These are phyloP conservation scores for Pseudochaenichthys georgianus DNA, from an alignment of 2,797 vertebrate genomes.

Conservation along the genomic window DNA sequence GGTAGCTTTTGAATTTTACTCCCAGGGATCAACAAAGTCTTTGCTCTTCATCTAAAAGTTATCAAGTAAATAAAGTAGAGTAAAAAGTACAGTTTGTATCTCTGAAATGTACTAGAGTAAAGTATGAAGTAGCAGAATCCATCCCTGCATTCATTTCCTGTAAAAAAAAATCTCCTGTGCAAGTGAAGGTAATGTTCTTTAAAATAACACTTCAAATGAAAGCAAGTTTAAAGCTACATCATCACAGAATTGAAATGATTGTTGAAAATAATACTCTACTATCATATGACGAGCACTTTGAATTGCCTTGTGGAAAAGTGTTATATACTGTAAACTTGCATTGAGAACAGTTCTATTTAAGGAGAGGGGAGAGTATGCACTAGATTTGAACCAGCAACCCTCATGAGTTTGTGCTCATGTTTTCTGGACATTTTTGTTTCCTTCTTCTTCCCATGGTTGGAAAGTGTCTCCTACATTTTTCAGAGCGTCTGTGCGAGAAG, in stretches of 20 bases:
- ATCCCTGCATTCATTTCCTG: background rate
- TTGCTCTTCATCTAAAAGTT: background rate
- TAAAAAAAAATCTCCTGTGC: background rate
- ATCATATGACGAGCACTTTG: background rate
- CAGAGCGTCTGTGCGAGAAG: slow-evolving; percentile 29
- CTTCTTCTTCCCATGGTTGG: slow-evolving; percentile 33
- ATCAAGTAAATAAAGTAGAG: background rate
- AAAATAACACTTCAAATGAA: background rate
- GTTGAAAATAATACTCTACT: background rate
- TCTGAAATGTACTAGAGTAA: background rate
- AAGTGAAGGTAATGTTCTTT: background rate
- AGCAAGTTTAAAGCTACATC: background rate
- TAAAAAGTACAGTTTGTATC: background rate
- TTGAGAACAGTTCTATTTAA: background rate
- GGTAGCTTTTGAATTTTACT: background rate
- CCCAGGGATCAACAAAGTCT: background rate
- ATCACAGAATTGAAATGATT: background rate
- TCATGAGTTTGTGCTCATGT: background rate
- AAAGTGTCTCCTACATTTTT: slow-evolving; percentile 37
- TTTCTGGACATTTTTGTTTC: background rate
- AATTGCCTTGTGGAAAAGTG: background rate
- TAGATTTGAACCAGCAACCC: slow-evolving; percentile 1
- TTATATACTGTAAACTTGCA: background rate
- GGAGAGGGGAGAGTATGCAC: background rate
- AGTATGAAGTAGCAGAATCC: background rate